phyloP scores from a whole-genome alignment of 2,888 invertebrate genomes.

The Drosophila prolongata region DNA sequence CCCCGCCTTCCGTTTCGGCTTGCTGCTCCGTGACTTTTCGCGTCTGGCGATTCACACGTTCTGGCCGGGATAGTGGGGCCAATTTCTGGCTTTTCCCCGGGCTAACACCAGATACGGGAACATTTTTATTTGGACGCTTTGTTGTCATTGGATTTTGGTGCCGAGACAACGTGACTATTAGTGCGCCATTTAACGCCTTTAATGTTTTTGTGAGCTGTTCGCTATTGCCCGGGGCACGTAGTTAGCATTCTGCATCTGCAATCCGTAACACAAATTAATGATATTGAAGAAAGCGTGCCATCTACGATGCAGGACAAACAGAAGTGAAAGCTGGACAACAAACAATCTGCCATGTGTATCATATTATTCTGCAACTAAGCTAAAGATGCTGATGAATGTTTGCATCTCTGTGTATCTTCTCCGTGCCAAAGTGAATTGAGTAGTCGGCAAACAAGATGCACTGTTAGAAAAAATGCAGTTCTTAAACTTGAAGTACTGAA shows the following conservation, averaged over 20 bases:
- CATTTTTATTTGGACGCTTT: constrained; percentile 25
- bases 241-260: constrained; percentile 43
- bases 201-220: constrained; percentile 36
- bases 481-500: too few relatives aligned
- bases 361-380: constrained; percentile 35
- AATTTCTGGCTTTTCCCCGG: constrained; percentile 26
- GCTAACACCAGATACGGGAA: constrained; percentile 23
- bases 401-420: constrained; percentile 8
- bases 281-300: constrained; percentile 14
- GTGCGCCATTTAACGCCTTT: constrained; percentile 40
- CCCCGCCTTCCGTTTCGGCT: constrained; percentile 16
- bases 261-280: constrained; percentile 41
- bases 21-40: constrained; percentile 34
- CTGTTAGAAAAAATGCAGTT: not conserved
- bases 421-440: constrained; percentile 28
- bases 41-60: constrained; percentile 43
- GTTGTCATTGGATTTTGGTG: constrained; percentile 22
- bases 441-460: constrained; percentile 23
- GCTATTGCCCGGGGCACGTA: constrained; percentile 28
- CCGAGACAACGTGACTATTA: constrained; percentile 39
- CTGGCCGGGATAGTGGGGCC: constrained; percentile 25
- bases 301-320: constrained; percentile 31
- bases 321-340: constrained; percentile 24
- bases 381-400: constrained; percentile 27
- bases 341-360: constrained; percentile 45